Evolutionary conservation across 2,888 invertebrate genomes (phyloP).

Genomic region (Tachina fera): DNA sequence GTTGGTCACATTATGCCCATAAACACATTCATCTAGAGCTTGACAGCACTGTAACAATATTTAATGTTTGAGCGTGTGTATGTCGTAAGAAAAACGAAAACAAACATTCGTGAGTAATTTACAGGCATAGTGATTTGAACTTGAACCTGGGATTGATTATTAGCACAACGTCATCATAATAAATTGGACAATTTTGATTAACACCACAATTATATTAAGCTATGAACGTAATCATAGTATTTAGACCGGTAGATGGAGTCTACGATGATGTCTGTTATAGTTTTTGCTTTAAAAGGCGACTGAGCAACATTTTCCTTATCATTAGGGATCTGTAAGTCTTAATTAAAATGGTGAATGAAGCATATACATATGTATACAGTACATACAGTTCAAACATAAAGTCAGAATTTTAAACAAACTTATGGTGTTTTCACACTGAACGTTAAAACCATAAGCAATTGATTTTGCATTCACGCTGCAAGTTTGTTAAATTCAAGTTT

Average conservation of each 20-base stretch:
- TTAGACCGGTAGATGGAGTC: not conserved
- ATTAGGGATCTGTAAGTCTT: not conserved
- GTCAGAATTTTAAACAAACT: too few species aligned
- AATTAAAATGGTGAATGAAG: not conserved
- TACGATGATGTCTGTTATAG: not conserved
- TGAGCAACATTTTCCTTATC: not conserved
- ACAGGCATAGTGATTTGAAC: slow-evolving; percentile 50
- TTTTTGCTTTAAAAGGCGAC: not conserved
- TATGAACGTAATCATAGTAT: slow-evolving; percentile 16
- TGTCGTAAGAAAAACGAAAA: slow-evolving; percentile 17
- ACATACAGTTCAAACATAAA: too few species aligned
- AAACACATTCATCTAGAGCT: not conserved
- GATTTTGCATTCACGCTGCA: too few species aligned
- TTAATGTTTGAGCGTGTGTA: slow-evolving; percentile 1
- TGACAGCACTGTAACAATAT: slow-evolving; percentile 15
- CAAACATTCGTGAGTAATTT: slow-evolving; percentile 55
- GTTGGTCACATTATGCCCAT: slow-evolving; percentile 34
- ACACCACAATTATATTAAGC: slow-evolving; percentile 30
- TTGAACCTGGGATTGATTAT: slow-evolving; percentile 47
- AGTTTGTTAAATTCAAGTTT: too few species aligned
- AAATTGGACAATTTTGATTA: slow-evolving; percentile 54
- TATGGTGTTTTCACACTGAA: too few species aligned
- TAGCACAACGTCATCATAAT: slow-evolving; percentile 55
- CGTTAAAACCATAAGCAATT: too few species aligned
- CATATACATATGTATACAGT: too few species aligned